These are phyloP conservation scores for Danaus plexippus DNA, from an alignment of 1,140 invertebrate genomes.

Conservation along the genomic window DNA sequence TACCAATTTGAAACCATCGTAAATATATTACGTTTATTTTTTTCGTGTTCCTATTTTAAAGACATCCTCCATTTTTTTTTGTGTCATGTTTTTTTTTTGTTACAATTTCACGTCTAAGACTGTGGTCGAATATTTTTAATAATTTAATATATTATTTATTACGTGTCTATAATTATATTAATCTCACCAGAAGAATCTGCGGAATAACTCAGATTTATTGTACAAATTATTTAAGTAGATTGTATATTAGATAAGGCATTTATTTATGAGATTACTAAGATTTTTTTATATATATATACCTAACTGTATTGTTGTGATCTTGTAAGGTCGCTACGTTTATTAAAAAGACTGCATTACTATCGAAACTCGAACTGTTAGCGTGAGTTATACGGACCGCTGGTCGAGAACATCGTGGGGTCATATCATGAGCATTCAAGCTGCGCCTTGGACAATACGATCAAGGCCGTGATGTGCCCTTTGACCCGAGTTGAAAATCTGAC, in stretches of 20 bases:
- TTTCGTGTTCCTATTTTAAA: slow-evolving; percentile 62
- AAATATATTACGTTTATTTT: slow-evolving; percentile 32
- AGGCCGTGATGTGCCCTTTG: slow-evolving; percentile 9
- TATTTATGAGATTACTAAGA: slow-evolving; percentile 71
- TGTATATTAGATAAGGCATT: slow-evolving; percentile 54
- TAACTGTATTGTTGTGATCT: slow-evolving; percentile 63
- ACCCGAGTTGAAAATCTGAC: slow-evolving; percentile 37
- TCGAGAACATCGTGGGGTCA: no score
- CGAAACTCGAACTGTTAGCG: slow-evolving; percentile 22
- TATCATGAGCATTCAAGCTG: no score
- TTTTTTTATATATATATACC: slow-evolving; percentile 37
- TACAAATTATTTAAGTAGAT: slow-evolving; percentile 67
- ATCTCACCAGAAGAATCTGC: slow-evolving; percentile 48
- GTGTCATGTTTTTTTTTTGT: slow-evolving; percentile 40
- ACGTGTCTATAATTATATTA: slow-evolving; percentile 51
- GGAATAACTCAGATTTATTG: slow-evolving; percentile 55
- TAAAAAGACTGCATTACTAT: slow-evolving; percentile 64
- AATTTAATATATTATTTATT: slow-evolving; percentile 67
- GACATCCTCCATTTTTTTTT: slow-evolving; percentile 41
- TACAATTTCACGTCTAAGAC: slow-evolving; percentile 57
- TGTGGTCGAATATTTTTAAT: slow-evolving; percentile 62
- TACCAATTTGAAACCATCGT: slow-evolving; percentile 31
- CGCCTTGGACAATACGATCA: no score
- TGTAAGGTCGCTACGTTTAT: slow-evolving; percentile 48
- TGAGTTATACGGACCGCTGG: neutral